These are phyloP conservation scores for Apodemia hepburni DNA, from an alignment of 2,888 invertebrate species.

Conservation along the genomic window DNA sequence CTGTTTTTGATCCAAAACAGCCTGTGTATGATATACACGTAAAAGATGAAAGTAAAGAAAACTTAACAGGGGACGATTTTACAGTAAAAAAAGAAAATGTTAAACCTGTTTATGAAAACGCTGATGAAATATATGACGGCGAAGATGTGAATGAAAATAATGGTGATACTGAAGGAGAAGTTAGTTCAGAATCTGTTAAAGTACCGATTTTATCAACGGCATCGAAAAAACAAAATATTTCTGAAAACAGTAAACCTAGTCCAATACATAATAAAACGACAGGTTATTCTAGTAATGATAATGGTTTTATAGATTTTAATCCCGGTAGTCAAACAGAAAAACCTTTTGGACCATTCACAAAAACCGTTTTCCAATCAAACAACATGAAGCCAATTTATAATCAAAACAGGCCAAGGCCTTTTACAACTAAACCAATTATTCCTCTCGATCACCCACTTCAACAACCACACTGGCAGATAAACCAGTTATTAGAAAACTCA, in stretches of 20 bases:
- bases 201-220: slow-evolving; percentile 59
- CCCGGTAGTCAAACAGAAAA: slow-evolving; percentile 73
- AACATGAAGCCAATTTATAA: slow-evolving; percentile 57
- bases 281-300: slow-evolving; percentile 38
- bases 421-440: slow-evolving; percentile 51
- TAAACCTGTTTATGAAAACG: slow-evolving; percentile 63
- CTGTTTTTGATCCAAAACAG: slow-evolving; percentile 55
- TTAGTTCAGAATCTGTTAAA: slow-evolving; percentile 71
- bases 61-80: slow-evolving; percentile 43
- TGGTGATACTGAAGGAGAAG: slow-evolving; percentile 59
- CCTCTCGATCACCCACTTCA: slow-evolving; percentile 68
- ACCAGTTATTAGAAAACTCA: slow-evolving; percentile 62
- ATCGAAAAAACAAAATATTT: slow-evolving; percentile 47
- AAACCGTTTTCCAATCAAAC: slow-evolving; percentile 55
- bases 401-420: slow-evolving; percentile 64
- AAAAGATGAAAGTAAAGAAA: slow-evolving; percentile 63
- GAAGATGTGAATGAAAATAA: slow-evolving; percentile 51
- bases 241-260: slow-evolving; percentile 11
- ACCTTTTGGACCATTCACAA: slow-evolving; percentile 58
- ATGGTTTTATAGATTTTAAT: slow-evolving; percentile 40
- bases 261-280: slow-evolving; percentile 30
- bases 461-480: slow-evolving; percentile 75
- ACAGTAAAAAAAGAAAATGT: slow-evolving; percentile 39
- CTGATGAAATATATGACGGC: slow-evolving; percentile 70
- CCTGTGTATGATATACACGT: slow-evolving; percentile 72